Conservation (phyloP, 1,140 invertebrate species). For the Calephelis nemesis region DNA sequence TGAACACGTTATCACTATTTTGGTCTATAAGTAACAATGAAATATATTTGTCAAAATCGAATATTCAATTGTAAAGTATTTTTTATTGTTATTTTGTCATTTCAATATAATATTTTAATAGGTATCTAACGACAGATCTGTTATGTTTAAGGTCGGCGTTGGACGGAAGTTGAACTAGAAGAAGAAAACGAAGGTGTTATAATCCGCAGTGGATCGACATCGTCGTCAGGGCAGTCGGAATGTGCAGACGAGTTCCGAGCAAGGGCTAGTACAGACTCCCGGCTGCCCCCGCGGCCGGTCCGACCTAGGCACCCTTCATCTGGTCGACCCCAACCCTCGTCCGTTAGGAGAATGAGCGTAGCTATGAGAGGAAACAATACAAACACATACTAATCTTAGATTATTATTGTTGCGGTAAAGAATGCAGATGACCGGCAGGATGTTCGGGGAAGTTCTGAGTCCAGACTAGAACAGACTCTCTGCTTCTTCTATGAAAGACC, state of each 20-base stretch:
- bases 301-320: conserved; percentile 49
- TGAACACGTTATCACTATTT: too few relatives aligned
- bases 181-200: conserved; percentile 49
- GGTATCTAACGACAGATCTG: neutral
- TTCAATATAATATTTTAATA: neutral
- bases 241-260: conserved; percentile 54
- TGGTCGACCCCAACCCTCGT: conserved; percentile 33
- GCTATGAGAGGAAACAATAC: conserved; percentile 66
- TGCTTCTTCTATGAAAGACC: too few relatives aligned
- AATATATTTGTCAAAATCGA: too few relatives aligned
- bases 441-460: too few relatives aligned
- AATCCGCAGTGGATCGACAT: conserved; percentile 55
- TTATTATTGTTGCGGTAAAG: too few relatives aligned
- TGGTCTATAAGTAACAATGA: too few relatives aligned
- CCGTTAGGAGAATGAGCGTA: conserved; percentile 62
- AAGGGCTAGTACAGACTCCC: conserved; percentile 65
- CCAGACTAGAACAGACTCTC: too few relatives aligned
- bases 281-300: conserved; percentile 58
- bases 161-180: conserved; percentile 57
- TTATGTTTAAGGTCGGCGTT: conserved; percentile 50
- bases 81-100: neutral
- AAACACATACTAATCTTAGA: conserved; percentile 46
- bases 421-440: too few relatives aligned
- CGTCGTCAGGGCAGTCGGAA: conserved; percentile 52
- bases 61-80: too few relatives aligned